A percentile compares a stretch with the other conserved stretches of the same genome.
phyloP scores from a whole-genome alignment of 1,140 invertebrate species.

The Drosophila persimilis region DNA sequence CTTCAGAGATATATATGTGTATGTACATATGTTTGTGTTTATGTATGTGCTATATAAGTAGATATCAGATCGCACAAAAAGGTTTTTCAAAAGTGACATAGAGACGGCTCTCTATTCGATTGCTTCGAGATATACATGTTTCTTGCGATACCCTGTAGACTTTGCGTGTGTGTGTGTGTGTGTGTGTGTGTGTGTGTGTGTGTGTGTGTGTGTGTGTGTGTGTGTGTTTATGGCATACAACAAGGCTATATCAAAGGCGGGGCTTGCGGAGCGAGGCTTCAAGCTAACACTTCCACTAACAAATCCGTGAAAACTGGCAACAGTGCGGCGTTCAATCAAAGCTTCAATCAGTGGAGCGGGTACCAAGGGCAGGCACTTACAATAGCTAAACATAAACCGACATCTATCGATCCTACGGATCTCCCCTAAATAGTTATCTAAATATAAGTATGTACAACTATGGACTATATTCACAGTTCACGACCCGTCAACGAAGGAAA shows the following conservation, averaged over 20 bases:
- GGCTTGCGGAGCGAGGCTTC: conserved; percentile 26
- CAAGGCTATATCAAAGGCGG: conserved; percentile 17
- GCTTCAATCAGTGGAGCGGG: conserved; percentile 17
- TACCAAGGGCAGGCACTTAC: conserved; percentile 31
- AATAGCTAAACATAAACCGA: conserved; percentile 41
- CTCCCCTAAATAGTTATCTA: conserved; percentile 8
- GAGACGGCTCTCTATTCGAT: background rate
- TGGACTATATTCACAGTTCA: conserved; percentile 19
- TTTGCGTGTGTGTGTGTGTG: conserved; percentile 23
- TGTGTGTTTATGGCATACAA: background rate
- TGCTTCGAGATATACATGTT: conserved; percentile 25
- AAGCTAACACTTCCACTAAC: conserved; percentile 64
- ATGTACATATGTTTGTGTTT: conserved; percentile 1
- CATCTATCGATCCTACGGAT: conserved; percentile 8
- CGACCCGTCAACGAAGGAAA: background rate
- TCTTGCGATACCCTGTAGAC: conserved; percentile 66
- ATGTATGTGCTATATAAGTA: background rate
- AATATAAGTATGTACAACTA: conserved; percentile 22
- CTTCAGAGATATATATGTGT: conserved; percentile 27
- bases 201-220: conserved; percentile 7
- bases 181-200: conserved; percentile 10
- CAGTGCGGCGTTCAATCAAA: conserved; percentile 34
- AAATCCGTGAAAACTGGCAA: conserved; percentile 43
- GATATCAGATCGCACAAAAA: too few relatives aligned
- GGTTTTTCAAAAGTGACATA: background rate